Evolutionary conservation across 2,113 vertebrate genomes (phyloP).

Genomic region (Ranitomeya imitator): DNA sequence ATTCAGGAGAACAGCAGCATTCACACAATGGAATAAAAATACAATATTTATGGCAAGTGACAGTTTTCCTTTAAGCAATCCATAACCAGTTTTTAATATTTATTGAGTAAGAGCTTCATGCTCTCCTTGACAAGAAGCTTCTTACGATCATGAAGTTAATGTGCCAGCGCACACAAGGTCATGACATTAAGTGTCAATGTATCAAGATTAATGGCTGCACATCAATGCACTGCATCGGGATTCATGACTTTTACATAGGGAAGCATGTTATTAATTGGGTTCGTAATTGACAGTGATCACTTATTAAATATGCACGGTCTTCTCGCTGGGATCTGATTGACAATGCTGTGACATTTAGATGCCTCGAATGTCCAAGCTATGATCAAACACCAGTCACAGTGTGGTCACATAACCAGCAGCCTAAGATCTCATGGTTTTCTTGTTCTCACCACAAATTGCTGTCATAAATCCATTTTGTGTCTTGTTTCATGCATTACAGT

Average conservation of each 20-base stretch:
- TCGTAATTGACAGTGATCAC: constrained; percentile 18
- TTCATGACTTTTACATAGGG: not conserved
- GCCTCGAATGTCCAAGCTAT: not conserved
- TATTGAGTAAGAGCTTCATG: not conserved
- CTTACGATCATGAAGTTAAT: no score
- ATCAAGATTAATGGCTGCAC: constrained; percentile 6
- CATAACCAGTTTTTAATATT: no score
- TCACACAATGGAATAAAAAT: no score
- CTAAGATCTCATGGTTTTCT: no score
- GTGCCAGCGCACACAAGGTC: not conserved
- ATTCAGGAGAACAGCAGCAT: no score
- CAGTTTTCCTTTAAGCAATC: no score
- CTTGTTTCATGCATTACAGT: not conserved
- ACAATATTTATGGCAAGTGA: no score
- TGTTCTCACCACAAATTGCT: not conserved
- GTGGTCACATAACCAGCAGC: no score
- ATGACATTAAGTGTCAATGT: not conserved
- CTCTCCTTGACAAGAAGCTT: not conserved
- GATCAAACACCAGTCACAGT: not conserved
- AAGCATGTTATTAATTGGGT: not conserved
- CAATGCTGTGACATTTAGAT: not conserved
- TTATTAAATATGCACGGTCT: not conserved
- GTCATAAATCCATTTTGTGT: not conserved
- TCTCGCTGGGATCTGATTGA: not conserved
- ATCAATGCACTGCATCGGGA: not conserved